These are phyloP conservation scores for Sebastiscus tertius DNA, from an alignment of 2,797 vertebrate species.

Conservation along the genomic window DNA sequence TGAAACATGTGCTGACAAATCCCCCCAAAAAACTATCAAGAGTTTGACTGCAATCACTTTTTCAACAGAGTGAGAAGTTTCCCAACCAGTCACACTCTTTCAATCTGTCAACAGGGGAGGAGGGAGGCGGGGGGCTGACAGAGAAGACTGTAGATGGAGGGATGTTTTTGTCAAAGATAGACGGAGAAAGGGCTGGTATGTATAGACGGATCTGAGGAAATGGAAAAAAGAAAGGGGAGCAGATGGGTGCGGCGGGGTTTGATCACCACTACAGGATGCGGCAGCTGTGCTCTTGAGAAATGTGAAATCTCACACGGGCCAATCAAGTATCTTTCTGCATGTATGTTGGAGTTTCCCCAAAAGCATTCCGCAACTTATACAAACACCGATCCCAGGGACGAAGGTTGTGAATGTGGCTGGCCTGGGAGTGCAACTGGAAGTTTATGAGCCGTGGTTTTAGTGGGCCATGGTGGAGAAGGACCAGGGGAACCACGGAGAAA, in stretches of 20 bases:
- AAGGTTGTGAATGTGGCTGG: constrained; percentile 44
- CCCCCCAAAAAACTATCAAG: constrained; percentile 35
- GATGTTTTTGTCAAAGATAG: constrained; percentile 50
- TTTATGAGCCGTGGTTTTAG: constrained; percentile 62
- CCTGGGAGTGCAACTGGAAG: constrained; percentile 44
- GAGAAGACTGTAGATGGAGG: constrained; percentile 23
- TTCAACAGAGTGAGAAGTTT: constrained; percentile 39
- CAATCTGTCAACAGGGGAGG: constrained; percentile 41
- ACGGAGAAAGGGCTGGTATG: constrained; percentile 23
- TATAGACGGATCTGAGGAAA: constrained; percentile 48
- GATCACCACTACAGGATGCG: constrained; percentile 52
- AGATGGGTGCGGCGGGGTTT: constrained; percentile 50
- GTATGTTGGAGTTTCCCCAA: constrained; percentile 52
- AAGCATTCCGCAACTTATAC: constrained; percentile 54
- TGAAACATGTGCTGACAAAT: constrained; percentile 49
- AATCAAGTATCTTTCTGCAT: constrained; percentile 61
- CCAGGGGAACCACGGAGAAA: constrained; percentile 47
- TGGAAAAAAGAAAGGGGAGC: constrained; percentile 36
- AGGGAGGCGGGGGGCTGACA: constrained; percentile 2
- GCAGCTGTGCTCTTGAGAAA: constrained; percentile 63
- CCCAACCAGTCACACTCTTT: constrained; percentile 42
- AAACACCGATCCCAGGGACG: constrained; percentile 44
- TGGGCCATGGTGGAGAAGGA: constrained; percentile 43
- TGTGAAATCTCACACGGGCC: constrained; percentile 50
- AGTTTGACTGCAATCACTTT: constrained; percentile 36